These are phyloP conservation scores for Muscicapa comitata DNA, from an alignment of 2,797 vertebrate species.

Conservation along the genomic window DNA sequence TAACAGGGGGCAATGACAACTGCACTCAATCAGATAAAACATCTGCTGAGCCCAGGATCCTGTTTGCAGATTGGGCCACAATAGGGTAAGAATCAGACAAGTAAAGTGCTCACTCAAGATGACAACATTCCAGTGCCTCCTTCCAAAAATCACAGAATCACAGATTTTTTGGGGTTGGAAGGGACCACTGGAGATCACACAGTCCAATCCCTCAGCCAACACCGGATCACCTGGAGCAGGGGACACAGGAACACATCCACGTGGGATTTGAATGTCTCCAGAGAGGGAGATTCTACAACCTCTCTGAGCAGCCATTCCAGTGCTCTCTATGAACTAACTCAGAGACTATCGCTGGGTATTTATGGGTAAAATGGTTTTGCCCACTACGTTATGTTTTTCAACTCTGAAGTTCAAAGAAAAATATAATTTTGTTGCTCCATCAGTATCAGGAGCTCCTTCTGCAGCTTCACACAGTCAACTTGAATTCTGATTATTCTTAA, in stretches of 20 bases:
- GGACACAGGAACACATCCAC: background rate
- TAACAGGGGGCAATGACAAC: background rate
- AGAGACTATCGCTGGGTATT: accelerated
- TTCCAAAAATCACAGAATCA: background rate
- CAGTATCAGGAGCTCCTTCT: background rate
- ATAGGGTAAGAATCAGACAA: background rate
- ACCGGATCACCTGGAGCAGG: background rate
- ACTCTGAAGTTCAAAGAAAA: background rate
- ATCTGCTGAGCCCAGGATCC: background rate
- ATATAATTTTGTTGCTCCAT: background rate
- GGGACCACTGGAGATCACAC: background rate
- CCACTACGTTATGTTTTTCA: background rate
- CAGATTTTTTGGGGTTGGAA: background rate
- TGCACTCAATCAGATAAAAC: background rate
- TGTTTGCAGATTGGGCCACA: background rate
- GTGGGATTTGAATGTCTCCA: background rate
- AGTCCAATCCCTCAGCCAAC: background rate
- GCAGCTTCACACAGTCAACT: background rate
- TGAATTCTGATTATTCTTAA: background rate
- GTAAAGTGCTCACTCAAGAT: background rate
- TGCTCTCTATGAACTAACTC: background rate
- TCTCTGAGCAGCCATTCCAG: background rate
- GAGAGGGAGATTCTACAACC: background rate
- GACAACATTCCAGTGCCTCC: background rate
- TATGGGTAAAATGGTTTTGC: background rate